Base-by-base conservation (phyloP, 2,888 invertebrate species). In the Netelia fuscicornis region DNA sequence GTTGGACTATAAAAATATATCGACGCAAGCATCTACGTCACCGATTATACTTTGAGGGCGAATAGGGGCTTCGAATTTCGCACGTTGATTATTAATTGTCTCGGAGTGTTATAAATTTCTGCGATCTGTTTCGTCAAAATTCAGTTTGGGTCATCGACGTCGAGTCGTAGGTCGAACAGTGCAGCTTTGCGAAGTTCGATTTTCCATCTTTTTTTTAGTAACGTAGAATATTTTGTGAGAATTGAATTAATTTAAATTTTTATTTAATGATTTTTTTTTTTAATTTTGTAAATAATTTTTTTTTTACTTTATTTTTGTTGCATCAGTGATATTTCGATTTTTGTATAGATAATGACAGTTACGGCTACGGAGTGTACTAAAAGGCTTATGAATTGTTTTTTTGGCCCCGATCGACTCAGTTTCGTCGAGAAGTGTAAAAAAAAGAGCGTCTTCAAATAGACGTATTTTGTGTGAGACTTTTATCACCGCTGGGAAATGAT, bases 401-500 rank as follows among this genome's bases (percentile, higher is more conserved):
- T 52, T 52, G 52, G 52, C 11, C 52, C 52, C n/a, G 11, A 0
- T 52, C 20, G 11, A 30, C 65, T 17, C 17, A 13, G 58, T 11
- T 58, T 42, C 67, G 13, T 81, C 72, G 71, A 48, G 68, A 8
- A 67, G 23, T 13, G 48, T 44, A 52, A 42, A 68, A 52, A 30
- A 52, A 72, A 42, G 30, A 70, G 54, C 65, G 44, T 86, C 80
- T 80, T 54, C 30, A 71, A 70, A 54, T 74, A 48, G 62, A 78
- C 71, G 1, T 37, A 48, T 81, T 81, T 79, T 52, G 60, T 80
- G 60, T 65, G 52, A 56, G 56, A 72, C 70, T 79, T 85, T 85
- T 82, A 85, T 82, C 82, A 80, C 76, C 64, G 60, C 60, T 67
- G 79, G 65, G 75, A 82, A 76, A 85, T 67, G 85, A 85, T 85